Evolutionary conservation across 2,113 vertebrate species (phyloP), one percentile per base, ranked within the genome.

Genomic region (Callaeas wilsoni): DNA sequence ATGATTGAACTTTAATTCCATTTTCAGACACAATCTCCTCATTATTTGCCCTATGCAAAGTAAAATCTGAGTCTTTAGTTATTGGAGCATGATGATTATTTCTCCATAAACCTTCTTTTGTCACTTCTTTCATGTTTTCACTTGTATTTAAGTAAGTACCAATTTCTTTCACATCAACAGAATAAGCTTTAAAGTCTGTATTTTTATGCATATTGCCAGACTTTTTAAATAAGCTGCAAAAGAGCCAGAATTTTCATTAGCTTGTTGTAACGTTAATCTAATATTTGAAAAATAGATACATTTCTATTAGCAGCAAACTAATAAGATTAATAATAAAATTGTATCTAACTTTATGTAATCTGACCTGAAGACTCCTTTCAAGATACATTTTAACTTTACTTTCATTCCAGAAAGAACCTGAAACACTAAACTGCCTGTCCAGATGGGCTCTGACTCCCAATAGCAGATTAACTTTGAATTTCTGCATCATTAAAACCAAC

Each of bases 191-290:
- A 84, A 77, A 92, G 73, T 74, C 90, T 92, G 52, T 88, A 94
- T 73, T 97, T 76, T 89, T 96, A 95, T 95, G 95, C 13, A 32
- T 94, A 85, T 41, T 96, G 73, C 81, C 92, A 90, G 98, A 82
- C 84, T 83, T 89, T 95, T 97, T 98, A 98, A 99, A 99, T 97
- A 99, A 98, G 83, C 99, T 99, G 94, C 19, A 97, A 95, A 89
- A 94, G 68, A 88, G 30, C 63, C 26, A 88, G 26, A 65, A 89
- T 70, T 87, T 52, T 33, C 13, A 63, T 89, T 60, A 91, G n/a
- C 68, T 79, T 73, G 4, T 57, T 77, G 53, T 22, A 70, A 82
- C 25, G 8, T 87, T 83, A 77, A 39, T 73, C 41, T 56, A 73
- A 64, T 33, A 78, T 62, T 86, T 90, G 10, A 82, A 69, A 87